Conservation (phyloP, 2,113 vertebrate genomes). For the Sardina pilchardus region DNA sequence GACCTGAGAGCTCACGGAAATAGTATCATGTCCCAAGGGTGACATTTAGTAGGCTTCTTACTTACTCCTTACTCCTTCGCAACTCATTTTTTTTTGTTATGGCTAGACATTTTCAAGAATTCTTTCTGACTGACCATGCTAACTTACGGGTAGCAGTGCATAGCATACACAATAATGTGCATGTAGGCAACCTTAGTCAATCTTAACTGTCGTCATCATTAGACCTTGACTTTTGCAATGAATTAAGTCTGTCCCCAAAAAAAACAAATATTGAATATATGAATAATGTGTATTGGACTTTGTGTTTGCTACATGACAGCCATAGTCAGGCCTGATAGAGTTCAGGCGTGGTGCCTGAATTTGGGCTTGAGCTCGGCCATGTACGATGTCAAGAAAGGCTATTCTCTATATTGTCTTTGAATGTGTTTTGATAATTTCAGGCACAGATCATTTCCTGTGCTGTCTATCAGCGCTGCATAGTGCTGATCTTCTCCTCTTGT, state of each 20-base stretch:
- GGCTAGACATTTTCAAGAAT: not conserved
- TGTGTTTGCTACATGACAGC: not conserved
- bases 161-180: not conserved
- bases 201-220: not conserved
- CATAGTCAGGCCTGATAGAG: no score
- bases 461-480: no score
- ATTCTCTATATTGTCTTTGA: no score
- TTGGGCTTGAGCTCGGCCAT: no score
- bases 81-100: not conserved
- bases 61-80: not conserved
- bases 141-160: not conserved
- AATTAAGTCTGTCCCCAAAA: not conserved
- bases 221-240: not conserved
- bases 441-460: no score
- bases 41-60: not conserved
- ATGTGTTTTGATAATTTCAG: no score
- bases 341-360: no score
- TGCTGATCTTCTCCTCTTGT: not conserved
- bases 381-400: no score
- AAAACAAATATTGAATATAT: not conserved
- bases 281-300: not conserved
- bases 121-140: not conserved
- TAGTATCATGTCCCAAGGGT: not conserved
- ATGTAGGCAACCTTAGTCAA: not conserved
- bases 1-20: not conserved